Evolutionary conservation across 2,797 vertebrate genomes (phyloP).

Genomic region (Loriculus beryllinus): DNA sequence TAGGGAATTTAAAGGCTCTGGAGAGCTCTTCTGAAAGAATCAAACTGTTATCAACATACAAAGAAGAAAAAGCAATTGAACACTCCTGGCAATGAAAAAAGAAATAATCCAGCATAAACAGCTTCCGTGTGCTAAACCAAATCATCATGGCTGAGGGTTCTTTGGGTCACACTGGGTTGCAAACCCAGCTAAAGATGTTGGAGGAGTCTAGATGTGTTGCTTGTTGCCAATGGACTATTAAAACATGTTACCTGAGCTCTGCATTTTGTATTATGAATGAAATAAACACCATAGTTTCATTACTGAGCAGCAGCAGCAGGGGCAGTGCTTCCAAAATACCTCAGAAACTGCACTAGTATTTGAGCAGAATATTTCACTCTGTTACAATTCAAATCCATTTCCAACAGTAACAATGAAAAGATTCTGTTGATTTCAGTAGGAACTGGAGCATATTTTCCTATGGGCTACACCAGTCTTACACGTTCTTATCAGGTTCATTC

Average conservation of each 20-base stretch:
- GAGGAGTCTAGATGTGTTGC: neutral
- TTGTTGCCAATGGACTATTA: neutral
- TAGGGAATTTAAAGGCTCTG: conserved; percentile 34
- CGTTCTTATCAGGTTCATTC: neutral
- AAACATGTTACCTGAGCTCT: neutral
- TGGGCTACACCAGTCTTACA: neutral
- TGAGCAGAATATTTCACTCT: neutral
- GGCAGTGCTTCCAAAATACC: neutral
- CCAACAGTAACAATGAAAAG: neutral
- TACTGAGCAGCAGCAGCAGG: neutral
- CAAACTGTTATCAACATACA: conserved; percentile 50
- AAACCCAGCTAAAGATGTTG: neutral
- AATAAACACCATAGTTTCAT: neutral
- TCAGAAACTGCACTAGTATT: neutral
- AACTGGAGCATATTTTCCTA: neutral
- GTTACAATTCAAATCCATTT: neutral
- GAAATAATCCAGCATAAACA: neutral
- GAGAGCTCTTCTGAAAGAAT: conserved; percentile 56
- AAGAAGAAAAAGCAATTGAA: conserved; percentile 39
- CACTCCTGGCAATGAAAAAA: conserved; percentile 2
- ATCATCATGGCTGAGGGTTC: neutral
- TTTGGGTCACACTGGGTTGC: neutral
- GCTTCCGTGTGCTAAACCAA: conserved; percentile 2
- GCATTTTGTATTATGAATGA: neutral
- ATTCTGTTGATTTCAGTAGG: neutral